Percentiles rank a stretch among this genome's conserved stretches.
These are phyloP conservation scores for Ia io DNA, from an alignment of 2,113 vertebrate species.

Conservation along the genomic window DNA sequence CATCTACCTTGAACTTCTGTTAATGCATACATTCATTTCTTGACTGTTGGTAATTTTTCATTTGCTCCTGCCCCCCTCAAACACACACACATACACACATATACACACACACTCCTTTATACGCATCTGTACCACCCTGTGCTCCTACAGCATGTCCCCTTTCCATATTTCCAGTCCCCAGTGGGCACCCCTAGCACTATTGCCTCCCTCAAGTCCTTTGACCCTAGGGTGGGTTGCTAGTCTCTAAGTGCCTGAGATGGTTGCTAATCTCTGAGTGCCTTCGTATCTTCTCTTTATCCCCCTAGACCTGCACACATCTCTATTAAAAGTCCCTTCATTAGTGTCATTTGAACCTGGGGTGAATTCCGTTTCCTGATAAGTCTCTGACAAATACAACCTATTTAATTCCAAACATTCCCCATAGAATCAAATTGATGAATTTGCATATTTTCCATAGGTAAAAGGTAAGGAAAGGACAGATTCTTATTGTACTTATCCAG, in stretches of 20 bases:
- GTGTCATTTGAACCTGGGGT: background rate
- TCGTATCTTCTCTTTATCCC: background rate
- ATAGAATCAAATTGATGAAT: background rate
- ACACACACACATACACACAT: too few species aligned
- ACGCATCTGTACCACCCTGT: too few species aligned
- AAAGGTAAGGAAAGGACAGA: background rate
- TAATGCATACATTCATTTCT: background rate
- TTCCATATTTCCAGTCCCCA: background rate
- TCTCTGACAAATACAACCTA: background rate
- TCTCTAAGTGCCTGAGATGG: background rate
- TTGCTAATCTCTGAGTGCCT: background rate
- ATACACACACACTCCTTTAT: too few species aligned
- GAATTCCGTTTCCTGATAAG: background rate
- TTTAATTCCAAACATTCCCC: background rate
- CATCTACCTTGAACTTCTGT: background rate
- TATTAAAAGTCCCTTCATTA: background rate
- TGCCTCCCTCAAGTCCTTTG: background rate
- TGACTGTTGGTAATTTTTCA: background rate
- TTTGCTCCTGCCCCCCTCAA: fast-evolving
- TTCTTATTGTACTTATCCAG: background rate
- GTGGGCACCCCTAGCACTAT: fast-evolving
- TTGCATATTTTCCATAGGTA: background rate
- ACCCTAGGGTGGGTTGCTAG: fast-evolving
- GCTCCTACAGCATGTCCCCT: fast-evolving
- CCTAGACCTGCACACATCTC: fast-evolving